phyloP scores from a whole-genome alignment of 2,113 vertebrate genomes.

The Poecile atricapillus region DNA sequence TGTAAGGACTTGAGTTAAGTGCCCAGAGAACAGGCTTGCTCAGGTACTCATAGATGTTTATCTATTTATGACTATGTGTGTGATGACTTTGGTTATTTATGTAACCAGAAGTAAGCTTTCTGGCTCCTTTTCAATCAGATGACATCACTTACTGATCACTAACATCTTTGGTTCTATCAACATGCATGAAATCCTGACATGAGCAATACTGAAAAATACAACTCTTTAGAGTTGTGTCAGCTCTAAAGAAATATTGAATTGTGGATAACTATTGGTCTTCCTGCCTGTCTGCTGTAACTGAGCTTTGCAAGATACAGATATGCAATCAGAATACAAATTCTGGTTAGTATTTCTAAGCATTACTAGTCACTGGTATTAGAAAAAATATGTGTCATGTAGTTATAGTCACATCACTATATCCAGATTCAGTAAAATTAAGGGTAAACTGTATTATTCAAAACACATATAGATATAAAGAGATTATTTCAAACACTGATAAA shows the following conservation, averaged over 20 bases:
- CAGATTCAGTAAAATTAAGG: not conserved
- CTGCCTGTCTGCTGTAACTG: not conserved
- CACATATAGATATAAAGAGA: not conserved
- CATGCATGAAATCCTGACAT: not conserved
- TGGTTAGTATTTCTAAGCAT: not conserved
- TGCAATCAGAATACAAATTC: not conserved
- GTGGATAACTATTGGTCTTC: not conserved
- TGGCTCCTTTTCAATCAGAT: not conserved
- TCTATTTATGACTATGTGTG: not conserved
- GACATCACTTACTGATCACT: not conserved
- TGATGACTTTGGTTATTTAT: not conserved
- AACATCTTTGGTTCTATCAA: not conserved
- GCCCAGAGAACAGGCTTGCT: not conserved
- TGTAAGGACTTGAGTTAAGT: not conserved
- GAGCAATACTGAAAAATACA: not conserved
- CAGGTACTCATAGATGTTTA: not conserved
- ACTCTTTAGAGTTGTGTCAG: not conserved
- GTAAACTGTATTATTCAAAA: not conserved
- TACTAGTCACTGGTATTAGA: not conserved
- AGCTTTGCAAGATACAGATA: not conserved
- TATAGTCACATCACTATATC: not conserved
- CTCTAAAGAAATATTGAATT: not conserved
- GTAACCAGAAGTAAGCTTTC: not conserved
- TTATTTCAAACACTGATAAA: not conserved
- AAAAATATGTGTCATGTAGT: not conserved